Evolutionary conservation across 2,888 invertebrate genomes (phyloP).

Genomic region (Eutolmus rufibarbis): DNA sequence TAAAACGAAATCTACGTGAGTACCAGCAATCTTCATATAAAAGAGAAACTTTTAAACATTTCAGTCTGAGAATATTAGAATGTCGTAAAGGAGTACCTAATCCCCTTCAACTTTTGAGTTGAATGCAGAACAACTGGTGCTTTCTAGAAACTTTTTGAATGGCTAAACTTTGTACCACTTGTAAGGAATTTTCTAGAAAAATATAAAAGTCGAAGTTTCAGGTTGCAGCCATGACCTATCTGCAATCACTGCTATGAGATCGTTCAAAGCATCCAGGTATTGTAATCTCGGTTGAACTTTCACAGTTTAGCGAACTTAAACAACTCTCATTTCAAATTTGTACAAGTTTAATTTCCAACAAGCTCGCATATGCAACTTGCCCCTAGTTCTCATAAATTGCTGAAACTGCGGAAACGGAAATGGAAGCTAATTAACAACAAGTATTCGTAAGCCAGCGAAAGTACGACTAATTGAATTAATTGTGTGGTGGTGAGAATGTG

Average conservation of each 20-base stretch:
- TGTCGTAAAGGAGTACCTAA: background rate
- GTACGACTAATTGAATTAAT: background rate
- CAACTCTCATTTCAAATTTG: background rate
- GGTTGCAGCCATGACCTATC: conserved; percentile 19
- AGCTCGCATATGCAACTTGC: background rate
- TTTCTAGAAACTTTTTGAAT: conserved; percentile 18
- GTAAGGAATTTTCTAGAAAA: background rate
- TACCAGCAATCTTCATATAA: background rate
- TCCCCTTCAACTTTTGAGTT: background rate
- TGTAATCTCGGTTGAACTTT: background rate
- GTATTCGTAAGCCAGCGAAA: background rate
- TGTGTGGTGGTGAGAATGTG: background rate
- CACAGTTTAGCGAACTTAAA: conserved; percentile 6
- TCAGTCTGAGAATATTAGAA: conserved; percentile 11
- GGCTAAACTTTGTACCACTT: conserved; percentile 4
- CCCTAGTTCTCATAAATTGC: background rate
- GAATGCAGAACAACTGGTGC: conserved; percentile 24
- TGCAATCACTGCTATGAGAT: background rate
- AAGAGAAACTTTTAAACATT: background rate
- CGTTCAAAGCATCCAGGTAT: background rate
- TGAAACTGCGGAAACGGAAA: background rate
- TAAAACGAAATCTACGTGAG: background rate
- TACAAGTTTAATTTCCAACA: background rate
- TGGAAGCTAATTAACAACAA: background rate
- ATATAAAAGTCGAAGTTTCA: conserved; percentile 26